These are phyloP conservation scores for Craterocephalus amniculus DNA, from an alignment of 2,797 vertebrate species.

Conservation along the genomic window DNA sequence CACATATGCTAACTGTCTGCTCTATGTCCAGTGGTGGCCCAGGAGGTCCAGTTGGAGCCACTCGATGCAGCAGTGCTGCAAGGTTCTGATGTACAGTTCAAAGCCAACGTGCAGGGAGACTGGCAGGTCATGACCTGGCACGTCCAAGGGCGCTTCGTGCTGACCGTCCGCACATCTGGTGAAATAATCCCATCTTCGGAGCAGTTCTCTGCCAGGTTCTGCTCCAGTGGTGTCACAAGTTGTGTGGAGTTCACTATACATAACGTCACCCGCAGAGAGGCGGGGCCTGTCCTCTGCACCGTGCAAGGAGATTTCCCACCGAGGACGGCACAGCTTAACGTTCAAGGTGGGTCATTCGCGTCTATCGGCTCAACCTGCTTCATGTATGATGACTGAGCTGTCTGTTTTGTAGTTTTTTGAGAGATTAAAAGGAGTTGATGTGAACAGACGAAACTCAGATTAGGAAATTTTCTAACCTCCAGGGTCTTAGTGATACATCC, in stretches of 20 bases:
- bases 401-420: neutral
- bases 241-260: slow-evolving; percentile 72
- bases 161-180: neutral
- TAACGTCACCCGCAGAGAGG: slow-evolving; percentile 20
- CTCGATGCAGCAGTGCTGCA: slow-evolving; percentile 42
- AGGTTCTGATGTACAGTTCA: slow-evolving; percentile 64
- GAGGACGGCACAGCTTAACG: slow-evolving; percentile 50
- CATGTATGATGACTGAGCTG: no score
- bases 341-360: slow-evolving; percentile 72
- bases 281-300: slow-evolving; percentile 58
- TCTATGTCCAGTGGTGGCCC: slow-evolving; percentile 35
- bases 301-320: slow-evolving; percentile 25
- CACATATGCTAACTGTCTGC: neutral
- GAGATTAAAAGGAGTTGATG: neutral
- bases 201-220: slow-evolving; percentile 48
- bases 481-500: neutral
- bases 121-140: slow-evolving; percentile 66
- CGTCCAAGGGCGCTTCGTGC: neutral
- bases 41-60: slow-evolving; percentile 64
- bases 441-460: neutral
- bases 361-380: neutral
- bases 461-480: neutral
- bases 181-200: fast-evolving
- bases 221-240: slow-evolving; percentile 4
- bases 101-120: slow-evolving; percentile 39